Evolutionary conservation across 2,888 invertebrate genomes (phyloP).

Genomic region (Hedychridium roseum): DNA sequence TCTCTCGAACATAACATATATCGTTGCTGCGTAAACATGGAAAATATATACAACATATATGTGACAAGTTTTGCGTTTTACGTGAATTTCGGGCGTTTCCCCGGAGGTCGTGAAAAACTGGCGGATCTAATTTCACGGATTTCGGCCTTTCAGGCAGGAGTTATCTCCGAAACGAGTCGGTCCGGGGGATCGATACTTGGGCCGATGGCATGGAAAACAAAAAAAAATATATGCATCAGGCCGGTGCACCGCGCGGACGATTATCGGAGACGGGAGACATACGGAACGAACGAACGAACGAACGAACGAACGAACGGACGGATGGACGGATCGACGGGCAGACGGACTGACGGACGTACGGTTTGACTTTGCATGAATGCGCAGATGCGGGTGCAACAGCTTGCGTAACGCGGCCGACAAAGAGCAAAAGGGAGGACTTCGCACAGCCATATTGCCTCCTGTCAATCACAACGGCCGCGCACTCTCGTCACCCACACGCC

Average conservation of each 20-base stretch:
- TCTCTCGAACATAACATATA: no score
- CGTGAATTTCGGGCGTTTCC: no score
- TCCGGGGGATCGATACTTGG: conserved; percentile 31
- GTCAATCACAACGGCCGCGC: conserved; percentile 61
- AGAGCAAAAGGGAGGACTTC: conserved; percentile 54
- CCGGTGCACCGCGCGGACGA: conserved; percentile 43
- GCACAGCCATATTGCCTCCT: conserved; percentile 62
- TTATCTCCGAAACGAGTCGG: not conserved
- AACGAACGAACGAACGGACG: conserved; percentile 31
- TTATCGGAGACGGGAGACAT: conserved; percentile 54
- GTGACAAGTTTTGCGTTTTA: no score
- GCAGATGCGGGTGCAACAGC: conserved; percentile 65
- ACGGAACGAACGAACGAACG: conserved; percentile 37
- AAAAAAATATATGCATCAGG: conserved; percentile 38
- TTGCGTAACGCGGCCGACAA: conserved; percentile 62
- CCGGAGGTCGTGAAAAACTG: no score
- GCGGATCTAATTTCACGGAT: not conserved
- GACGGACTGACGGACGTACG: conserved; percentile 34
- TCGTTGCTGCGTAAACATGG: no score
- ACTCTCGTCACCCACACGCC: conserved; percentile 33
- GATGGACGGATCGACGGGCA: conserved; percentile 45
- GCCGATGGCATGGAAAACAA: conserved; percentile 23
- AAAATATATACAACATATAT: no score
- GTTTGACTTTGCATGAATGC: conserved; percentile 63
- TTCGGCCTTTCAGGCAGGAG: not conserved